Conservation (phyloP, 2,797 vertebrate genomes). For the Botia kubotai region DNA sequence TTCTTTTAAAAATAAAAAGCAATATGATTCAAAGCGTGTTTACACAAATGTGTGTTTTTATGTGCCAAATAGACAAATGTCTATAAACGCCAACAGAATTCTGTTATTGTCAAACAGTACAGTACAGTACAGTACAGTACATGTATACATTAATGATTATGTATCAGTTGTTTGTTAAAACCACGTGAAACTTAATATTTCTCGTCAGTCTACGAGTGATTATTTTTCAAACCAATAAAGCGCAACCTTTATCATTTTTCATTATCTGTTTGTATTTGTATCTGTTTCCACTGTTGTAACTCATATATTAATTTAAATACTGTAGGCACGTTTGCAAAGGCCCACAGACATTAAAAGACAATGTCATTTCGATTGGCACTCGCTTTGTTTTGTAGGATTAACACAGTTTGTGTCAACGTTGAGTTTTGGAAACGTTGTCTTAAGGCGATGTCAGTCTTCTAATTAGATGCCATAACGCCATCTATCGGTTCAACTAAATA, state of each 20-base stretch:
- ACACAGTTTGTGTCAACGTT: background rate
- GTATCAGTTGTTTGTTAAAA: background rate
- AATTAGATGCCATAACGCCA: background rate
- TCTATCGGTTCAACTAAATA: background rate
- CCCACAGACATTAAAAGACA: no score
- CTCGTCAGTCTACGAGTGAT: background rate
- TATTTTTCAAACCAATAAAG: background rate
- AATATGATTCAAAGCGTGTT: background rate
- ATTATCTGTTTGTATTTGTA: background rate
- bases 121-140: background rate
- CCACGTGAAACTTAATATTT: background rate
- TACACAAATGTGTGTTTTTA: background rate
- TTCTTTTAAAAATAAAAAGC: background rate
- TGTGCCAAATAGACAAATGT: background rate
- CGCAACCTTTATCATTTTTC: background rate
- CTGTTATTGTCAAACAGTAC: no score
- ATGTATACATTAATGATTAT: no score
- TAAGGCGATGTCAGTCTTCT: background rate
- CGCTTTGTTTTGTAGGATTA: background rate
- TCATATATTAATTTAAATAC: background rate
- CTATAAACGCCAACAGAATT: no score
- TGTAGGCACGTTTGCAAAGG: background rate
- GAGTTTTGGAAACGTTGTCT: background rate
- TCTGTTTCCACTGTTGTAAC: no score
- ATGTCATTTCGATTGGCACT: background rate